phyloP scores from a whole-genome alignment of 1,140 invertebrate species.

The Dryas iulia region DNA sequence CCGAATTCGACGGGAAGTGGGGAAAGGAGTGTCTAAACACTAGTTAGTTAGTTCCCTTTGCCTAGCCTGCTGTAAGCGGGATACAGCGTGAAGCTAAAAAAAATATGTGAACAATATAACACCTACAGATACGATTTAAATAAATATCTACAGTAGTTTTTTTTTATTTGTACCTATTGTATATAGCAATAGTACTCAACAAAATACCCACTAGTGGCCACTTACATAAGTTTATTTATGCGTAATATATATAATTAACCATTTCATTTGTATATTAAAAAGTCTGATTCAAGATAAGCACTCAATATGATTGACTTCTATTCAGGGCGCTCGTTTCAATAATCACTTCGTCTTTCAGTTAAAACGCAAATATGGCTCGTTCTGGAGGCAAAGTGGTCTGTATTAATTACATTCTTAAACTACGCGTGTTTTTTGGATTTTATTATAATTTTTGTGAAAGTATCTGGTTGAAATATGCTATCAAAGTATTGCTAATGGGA shows the following conservation, averaged over 20 bases:
- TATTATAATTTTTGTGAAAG: constrained; percentile 9
- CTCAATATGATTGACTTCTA: constrained; percentile 9
- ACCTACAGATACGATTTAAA: too few species aligned
- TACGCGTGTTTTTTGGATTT: not conserved
- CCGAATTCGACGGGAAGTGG: too few species aligned
- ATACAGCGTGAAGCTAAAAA: too few species aligned
- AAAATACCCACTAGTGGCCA: too few species aligned
- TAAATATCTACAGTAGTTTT: too few species aligned
- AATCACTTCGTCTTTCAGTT: not conserved
- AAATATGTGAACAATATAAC: too few species aligned
- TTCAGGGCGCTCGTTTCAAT: not conserved
- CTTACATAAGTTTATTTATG: not conserved
- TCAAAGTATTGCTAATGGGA: not conserved
- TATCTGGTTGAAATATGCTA: not conserved
- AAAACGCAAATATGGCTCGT: not conserved
- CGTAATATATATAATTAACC: not conserved
- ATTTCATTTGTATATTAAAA: not conserved
- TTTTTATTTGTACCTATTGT: too few species aligned
- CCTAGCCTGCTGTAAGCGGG: too few species aligned
- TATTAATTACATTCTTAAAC: constrained; percentile 6
- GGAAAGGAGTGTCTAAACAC: too few species aligned
- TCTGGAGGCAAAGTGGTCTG: not conserved
- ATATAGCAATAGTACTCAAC: too few species aligned
- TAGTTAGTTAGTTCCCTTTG: too few species aligned
- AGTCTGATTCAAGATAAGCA: constrained; percentile 1